Conservation (phyloP, 2,888 invertebrate species). For the Eupithecia subfuscata region DNA sequence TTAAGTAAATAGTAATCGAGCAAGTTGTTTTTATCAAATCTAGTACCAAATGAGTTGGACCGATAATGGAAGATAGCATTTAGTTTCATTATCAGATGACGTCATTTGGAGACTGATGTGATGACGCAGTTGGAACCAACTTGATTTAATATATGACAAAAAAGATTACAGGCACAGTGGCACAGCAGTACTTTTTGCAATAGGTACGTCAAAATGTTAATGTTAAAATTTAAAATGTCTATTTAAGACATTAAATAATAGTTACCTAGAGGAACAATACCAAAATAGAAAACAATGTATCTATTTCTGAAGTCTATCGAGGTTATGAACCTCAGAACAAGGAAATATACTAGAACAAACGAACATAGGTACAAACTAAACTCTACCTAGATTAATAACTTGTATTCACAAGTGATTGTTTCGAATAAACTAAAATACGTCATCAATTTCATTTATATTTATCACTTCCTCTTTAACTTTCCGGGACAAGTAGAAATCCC, state of each 20-base stretch:
- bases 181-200: too few species aligned
- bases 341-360: neutral
- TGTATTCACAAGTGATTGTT: neutral
- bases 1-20: neutral
- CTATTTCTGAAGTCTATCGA: neutral
- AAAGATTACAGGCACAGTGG: too few species aligned
- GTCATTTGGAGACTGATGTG: neutral
- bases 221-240: too few species aligned
- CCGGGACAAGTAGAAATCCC: neutral
- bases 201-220: too few species aligned
- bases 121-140: neutral
- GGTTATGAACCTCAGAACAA: neutral
- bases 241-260: neutral
- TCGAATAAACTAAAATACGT: neutral
- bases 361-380: neutral
- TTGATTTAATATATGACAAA: neutral
- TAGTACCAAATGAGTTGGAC: neutral
- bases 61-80: neutral
- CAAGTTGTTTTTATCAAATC: slow-evolving; percentile 1
- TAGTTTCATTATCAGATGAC: neutral
- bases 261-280: neutral
- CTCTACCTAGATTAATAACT: neutral
- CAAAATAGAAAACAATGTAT: neutral
- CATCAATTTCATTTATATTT: neutral
- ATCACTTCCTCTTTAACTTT: too few species aligned